A percentile compares a stretch with the other conserved stretches of the same genome.
Evolutionary conservation across 2,888 invertebrate genomes (phyloP).

Genomic region (Zeuzera pyrina): DNA sequence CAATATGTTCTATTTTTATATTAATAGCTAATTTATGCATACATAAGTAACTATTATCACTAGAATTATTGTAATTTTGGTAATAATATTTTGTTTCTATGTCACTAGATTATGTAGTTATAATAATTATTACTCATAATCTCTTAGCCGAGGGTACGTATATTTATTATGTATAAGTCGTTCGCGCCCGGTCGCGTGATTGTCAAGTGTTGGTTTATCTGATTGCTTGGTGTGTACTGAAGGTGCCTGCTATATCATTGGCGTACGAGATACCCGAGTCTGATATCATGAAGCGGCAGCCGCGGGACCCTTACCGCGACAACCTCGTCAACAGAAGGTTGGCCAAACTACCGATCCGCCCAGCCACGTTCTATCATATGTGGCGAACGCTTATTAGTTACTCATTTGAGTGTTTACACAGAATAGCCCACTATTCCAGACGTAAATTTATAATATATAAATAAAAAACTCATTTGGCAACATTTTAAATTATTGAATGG

Average conservation of each 20-base stretch:
- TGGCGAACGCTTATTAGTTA: slow-evolving; percentile 46
- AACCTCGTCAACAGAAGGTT: slow-evolving; percentile 99
- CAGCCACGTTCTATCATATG: slow-evolving; percentile 11
- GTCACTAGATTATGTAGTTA: slow-evolving; percentile 29
- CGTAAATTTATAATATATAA: not conserved
- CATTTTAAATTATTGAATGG: slow-evolving; percentile 30
- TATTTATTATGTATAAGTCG: slow-evolving; percentile 34
- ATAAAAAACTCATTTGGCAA: not conserved
- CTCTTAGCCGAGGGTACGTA: slow-evolving; percentile 37
- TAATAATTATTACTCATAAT: not conserved
- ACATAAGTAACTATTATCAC: slow-evolving; percentile 11
- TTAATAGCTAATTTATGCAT: slow-evolving; percentile 47
- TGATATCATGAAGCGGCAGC: slow-evolving; percentile 99
- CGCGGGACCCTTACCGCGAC: slow-evolving; percentile 97
- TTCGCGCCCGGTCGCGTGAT: slow-evolving; percentile 22
- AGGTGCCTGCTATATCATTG: slow-evolving; percentile 99
- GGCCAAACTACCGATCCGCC: slow-evolving; percentile 45
- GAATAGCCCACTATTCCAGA: slow-evolving; percentile 40
- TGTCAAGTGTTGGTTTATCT: slow-evolving; percentile 44
- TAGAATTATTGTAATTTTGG: slow-evolving; percentile 1
- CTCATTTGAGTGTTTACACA: slow-evolving; percentile 60
- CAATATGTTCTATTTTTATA: slow-evolving; percentile 44
- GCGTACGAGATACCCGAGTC: slow-evolving; percentile 99
- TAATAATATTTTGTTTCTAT: slow-evolving; percentile 7
- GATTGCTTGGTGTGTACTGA: slow-evolving; percentile 75